Conservation (phyloP, 1,140 invertebrate species). For the Drosophila ananassae region DNA sequence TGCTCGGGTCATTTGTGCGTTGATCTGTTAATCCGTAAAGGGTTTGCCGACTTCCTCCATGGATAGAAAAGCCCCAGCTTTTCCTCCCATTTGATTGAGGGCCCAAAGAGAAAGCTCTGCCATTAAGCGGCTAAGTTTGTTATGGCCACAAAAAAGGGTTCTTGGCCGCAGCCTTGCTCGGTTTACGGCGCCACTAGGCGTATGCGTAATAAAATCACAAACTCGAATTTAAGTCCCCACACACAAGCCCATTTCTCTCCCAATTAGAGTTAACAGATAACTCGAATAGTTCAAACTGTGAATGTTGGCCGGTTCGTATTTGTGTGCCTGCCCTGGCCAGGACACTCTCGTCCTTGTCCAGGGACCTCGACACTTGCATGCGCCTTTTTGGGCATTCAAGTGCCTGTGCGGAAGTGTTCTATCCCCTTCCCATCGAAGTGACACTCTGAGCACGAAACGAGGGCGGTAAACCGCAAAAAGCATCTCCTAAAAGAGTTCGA, state of each 20-base stretch:
- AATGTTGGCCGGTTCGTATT: constrained; percentile 14
- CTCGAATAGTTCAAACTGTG: constrained; percentile 35
- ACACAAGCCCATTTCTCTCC: constrained; percentile 32
- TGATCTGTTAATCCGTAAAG: constrained; percentile 75
- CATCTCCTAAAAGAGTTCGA: constrained; percentile 51
- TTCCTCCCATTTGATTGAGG: constrained; percentile 54
- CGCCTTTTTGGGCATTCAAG: constrained; percentile 77
- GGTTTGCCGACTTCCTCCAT: constrained; percentile 37
- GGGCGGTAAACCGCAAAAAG: constrained; percentile 54
- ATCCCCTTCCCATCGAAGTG: constrained; percentile 38
- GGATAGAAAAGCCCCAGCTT: constrained; percentile 34
- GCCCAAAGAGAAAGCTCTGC: constrained; percentile 24
- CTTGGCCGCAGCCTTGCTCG: constrained; percentile 13
- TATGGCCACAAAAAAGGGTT: constrained; percentile 17
- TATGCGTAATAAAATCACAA: constrained; percentile 56
- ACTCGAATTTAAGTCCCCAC: constrained; percentile 28
- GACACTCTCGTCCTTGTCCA: constrained; percentile 40
- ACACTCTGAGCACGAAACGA: constrained; percentile 53
- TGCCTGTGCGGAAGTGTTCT: constrained; percentile 70
- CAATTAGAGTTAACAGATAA: constrained; percentile 52
- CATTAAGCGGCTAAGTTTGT: constrained; percentile 44
- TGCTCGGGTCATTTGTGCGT: constrained; percentile 57
- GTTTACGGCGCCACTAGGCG: constrained; percentile 31
- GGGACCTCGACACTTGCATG: constrained; percentile 66
- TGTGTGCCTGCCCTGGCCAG: constrained; percentile 9